Conservation (phyloP, 2,888 invertebrate species). For the Malachius bipustulatus region DNA sequence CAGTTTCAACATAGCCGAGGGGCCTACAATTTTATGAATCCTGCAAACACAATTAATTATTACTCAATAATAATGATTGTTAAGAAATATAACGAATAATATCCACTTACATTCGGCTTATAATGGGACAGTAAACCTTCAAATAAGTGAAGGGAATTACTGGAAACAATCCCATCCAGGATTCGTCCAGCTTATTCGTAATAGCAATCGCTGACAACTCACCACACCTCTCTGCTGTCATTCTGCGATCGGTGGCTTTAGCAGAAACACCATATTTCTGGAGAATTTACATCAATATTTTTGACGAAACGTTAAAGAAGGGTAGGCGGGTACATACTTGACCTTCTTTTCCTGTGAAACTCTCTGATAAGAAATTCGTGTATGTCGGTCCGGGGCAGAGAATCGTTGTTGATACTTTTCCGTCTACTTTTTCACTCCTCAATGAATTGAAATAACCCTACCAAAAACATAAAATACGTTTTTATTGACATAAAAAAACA, state of each 20-base stretch:
- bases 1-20: slow-evolving; percentile 34
- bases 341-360: slow-evolving; percentile 53
- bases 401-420: slow-evolving; percentile 50
- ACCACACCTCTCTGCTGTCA: slow-evolving; percentile 47
- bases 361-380: slow-evolving; percentile 53
- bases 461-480: slow-evolving; percentile 20
- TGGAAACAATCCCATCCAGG: slow-evolving; percentile 60
- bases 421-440: slow-evolving; percentile 45
- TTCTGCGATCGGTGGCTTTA: slow-evolving; percentile 38
- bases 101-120: slow-evolving; percentile 37
- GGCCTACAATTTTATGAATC: slow-evolving; percentile 32
- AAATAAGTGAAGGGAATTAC: slow-evolving; percentile 46
- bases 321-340: slow-evolving; percentile 41
- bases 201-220: slow-evolving; percentile 46
- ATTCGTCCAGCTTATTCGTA: slow-evolving; percentile 48
- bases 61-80: slow-evolving; percentile 6
- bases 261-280: slow-evolving; percentile 35
- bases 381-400: slow-evolving; percentile 69
- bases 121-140: slow-evolving; percentile 45
- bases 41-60: slow-evolving; percentile 29
- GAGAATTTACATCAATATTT: slow-evolving; percentile 3
- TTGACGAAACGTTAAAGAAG: too few relatives aligned
- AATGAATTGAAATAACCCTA: slow-evolving; percentile 65
- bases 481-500: not conserved
- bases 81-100: slow-evolving; percentile 6